Conservation (phyloP, 2,797 vertebrate genomes). For the Syndactyla subalaris region DNA sequence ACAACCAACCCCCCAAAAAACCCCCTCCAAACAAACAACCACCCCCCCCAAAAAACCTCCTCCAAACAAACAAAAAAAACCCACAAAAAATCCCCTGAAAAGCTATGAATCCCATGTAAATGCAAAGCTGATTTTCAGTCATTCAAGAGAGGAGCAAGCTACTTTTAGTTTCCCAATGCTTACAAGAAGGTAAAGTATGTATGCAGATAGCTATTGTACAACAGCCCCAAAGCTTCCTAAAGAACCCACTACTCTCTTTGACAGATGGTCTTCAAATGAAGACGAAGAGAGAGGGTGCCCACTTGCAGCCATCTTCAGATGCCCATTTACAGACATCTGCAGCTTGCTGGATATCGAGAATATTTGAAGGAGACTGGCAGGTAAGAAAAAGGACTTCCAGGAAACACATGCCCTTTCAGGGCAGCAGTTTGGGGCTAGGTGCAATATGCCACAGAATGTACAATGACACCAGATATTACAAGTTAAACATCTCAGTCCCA, state of each 20-base stretch:
- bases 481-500: not conserved
- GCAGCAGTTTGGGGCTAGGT: not conserved
- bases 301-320: not conserved
- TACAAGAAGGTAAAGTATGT: not conserved
- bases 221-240: not conserved
- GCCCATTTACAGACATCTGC: not conserved
- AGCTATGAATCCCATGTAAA: not conserved
- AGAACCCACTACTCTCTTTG: not conserved
- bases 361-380: not conserved
- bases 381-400: not conserved
- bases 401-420: not conserved
- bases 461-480: not conserved
- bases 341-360: not conserved
- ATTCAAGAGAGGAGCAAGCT: not conserved
- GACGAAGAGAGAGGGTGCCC: not conserved
- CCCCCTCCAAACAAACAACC: too few relatives aligned
- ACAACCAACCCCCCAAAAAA: too few relatives aligned
- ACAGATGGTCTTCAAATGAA: not conserved
- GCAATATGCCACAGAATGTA: not conserved
- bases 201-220: not conserved
- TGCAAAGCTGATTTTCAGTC: not conserved
- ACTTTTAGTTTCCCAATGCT: not conserved
- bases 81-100: not conserved
- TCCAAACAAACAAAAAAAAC: too few relatives aligned
- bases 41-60: too few relatives aligned